Evolutionary conservation across 2,113 vertebrate genomes (phyloP), one percentile per base, ranked within the genome.

Genomic region (Uria aalge): DNA sequence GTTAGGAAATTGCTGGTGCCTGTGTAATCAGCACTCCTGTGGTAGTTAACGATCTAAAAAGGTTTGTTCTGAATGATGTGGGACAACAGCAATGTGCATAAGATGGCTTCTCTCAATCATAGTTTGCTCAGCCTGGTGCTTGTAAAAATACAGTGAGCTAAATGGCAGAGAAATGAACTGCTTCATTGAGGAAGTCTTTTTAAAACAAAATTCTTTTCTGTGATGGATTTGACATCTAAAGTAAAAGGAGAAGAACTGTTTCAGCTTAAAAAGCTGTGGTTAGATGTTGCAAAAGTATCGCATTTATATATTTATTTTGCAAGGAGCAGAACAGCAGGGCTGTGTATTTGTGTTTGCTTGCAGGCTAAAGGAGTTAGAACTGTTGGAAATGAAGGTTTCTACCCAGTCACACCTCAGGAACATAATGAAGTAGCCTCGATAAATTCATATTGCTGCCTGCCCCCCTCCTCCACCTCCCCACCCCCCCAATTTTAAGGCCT

Each of bases 21-120:
- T 99, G 99, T 99, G 99, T 99, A 99, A 99, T 99, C 99, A 99
- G 99, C 98, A 98, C 99, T 99, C 99, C 99, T 99, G 98, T 99
- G 99, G 99, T 99, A 99, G 99, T 99, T 99, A 99, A 99, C 98
- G 99, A 99, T 99, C 99, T 99, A 99, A 99, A 99, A 99, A 99
- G 99, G 99, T 99, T 99, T 99, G 99, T 99, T 99, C 99, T 98
- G 98, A 99, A 99, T 98, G 99, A 98, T 99, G 99, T 99, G 99
- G 99, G 99, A 99, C 99, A 99, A 99, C 99, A 99, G 98, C 98
- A 98, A 98, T 98, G 98, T 99, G 99, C 98, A 99, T 99, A 99
- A 98, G 99, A 99, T 98, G 98, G 98, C 97, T 99, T 98, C 98
- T 99, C 98, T 99, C 98, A 99, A 98, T 99, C 99, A 98, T 98